Evolutionary conservation across 2,888 invertebrate genomes (phyloP), one percentile per base, ranked within the genome.

Genomic region (Oscheius onirici): DNA sequence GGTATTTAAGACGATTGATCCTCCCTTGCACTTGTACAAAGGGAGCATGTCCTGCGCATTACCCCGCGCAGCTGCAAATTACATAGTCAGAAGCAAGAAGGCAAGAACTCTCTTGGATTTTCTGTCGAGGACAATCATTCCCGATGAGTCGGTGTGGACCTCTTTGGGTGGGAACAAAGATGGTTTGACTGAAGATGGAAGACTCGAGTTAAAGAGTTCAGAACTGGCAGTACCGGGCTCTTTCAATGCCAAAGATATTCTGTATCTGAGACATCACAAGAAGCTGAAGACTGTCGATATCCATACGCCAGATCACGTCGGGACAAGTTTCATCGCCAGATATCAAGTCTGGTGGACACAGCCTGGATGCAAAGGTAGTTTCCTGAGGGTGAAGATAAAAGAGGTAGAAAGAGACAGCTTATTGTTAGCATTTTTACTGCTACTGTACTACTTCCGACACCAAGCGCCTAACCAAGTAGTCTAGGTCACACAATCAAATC

Each of bases 101-200:
- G 74, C 75, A n/a, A 57, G 61, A n/a, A 72, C 75, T 34, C 41
- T 79, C 28, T 15, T 78, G 43, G 57, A 66, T 3, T 82, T 71
- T 65, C 61, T 82, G 10, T 61, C 65, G 11, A 71, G 60, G 13
- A 79, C 82, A 0, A 75, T 72, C 65, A 78, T 80, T 46, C 82
- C 82, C 0, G 82, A 82, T 61, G 82, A 82, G 46, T 75, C 80
- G 1, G 77, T 82, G 51, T 82, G 82, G 82, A 71, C 82, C 0
- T 76, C 77, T 2, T 57, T 80, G 0, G 75, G 73, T 5, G 82
- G 82, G 28, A 73, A 73, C 41, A 71, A 70, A 26, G 26, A 66
- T 15, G 57, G 75, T 75, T 34, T 3, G 41, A 10, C 11, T 24
- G 17, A 17, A 28, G 8, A 17, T 11, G 2, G 13, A n/a, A 57